Evolutionary conservation across 2,888 invertebrate species (phyloP), one percentile per base, ranked within the genome.

Genomic region (Eretmocerus hayati): DNA sequence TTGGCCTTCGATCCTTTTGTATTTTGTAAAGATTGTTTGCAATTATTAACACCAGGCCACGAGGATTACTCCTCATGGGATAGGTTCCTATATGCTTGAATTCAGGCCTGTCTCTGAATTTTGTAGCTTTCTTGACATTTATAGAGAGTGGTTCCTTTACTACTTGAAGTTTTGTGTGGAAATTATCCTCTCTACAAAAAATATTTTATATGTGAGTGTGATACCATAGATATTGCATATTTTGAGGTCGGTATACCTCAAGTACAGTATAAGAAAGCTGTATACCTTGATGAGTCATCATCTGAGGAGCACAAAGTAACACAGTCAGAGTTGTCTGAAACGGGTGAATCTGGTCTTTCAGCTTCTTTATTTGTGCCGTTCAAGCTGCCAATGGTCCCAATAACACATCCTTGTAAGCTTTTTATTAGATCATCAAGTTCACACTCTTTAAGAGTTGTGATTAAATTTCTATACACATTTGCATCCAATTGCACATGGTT

Each of bases 11-110:
- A 18, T 52, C 49, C 3, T 49, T 32, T 13, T 48, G 26, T 15
- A 47, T 23, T 1, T 37, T 22, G 21, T 65, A 69, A 31, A 56
- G 15, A 22, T 62, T 62, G 39, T 67, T 65, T 5, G 67, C 63
- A 31, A 72, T 65, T 37, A 71, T 60, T 35, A 71, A 58, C 33
- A 69, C 69, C 11, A 64, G 48, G 19, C 71, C 71, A 26, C 68
- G 62, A 3, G 70, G 71, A 5, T 62, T 65, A 44, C 66, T 65
- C 40, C 64, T 59, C 71, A 71, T 71, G 1, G 59, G 59, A 50
- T 71, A 71, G 42, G 55, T 58, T 23, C 54, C 57, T 26, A 65
- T 52, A 15, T 48, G 33, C 22, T 52, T 44, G 21, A 51, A 39
- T 6, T 31, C 51, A 9, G 58, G 58, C 5, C 52, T 49, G 41